These are phyloP conservation scores for Paralvinella palmiformis DNA, from an alignment of 1,140 invertebrate species.

Conservation along the genomic window DNA sequence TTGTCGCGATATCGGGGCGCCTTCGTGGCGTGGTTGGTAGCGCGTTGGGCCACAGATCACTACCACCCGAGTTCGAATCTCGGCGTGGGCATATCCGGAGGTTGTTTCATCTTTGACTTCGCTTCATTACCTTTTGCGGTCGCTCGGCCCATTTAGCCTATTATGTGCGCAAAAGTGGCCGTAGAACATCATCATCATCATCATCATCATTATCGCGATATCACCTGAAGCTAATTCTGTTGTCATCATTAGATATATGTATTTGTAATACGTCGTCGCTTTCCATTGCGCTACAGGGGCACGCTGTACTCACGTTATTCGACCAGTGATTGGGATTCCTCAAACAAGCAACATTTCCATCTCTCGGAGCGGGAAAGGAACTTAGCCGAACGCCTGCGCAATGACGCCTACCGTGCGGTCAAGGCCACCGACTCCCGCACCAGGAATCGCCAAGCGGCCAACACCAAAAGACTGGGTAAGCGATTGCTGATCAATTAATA, in stretches of 20 bases:
- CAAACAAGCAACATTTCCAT: slow-evolving; percentile 73
- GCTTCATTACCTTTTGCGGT: background rate
- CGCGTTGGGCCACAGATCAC: too few species aligned
- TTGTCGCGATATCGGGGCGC: too few species aligned
- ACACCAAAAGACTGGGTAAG: slow-evolving; percentile 46
- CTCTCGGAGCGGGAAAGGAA: slow-evolving; percentile 76
- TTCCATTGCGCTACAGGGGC: slow-evolving; percentile 29
- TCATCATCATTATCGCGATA: background rate
- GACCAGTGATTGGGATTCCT: slow-evolving; percentile 82
- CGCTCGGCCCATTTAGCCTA: background rate
- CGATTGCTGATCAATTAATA: background rate
- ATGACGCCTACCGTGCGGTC: slow-evolving; percentile 46
- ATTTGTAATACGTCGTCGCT: background rate
- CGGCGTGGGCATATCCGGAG: too few species aligned
- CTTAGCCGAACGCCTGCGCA: slow-evolving; percentile 65
- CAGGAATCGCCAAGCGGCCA: slow-evolving; percentile 44
- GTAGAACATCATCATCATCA: background rate
- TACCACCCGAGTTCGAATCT: too few species aligned
- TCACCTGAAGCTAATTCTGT: background rate
- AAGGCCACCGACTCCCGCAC: slow-evolving; percentile 49
- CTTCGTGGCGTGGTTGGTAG: too few species aligned
- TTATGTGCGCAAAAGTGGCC: background rate
- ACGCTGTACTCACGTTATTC: slow-evolving; percentile 61
- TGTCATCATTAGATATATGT: background rate
- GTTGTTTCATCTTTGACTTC: too few species aligned